Base-by-base conservation (phyloP, 30 jellyfish, hydroid and myxozoan species). In the Phacellophora camtschatica region DNA sequence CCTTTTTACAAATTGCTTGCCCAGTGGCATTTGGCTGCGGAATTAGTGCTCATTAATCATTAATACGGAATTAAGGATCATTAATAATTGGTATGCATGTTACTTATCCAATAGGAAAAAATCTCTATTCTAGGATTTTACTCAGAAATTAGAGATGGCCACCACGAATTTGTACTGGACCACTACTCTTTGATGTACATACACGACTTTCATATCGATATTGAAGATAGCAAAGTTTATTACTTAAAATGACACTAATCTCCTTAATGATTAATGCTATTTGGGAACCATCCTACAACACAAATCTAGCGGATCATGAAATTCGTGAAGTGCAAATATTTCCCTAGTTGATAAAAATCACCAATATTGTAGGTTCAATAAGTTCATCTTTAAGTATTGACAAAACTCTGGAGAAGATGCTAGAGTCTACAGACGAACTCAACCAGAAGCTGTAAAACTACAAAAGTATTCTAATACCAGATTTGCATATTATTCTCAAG, bases 401-500 rank as follows among this genome's bases (percentile, higher is more conserved):
- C 30, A 49, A 70, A 46, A 55, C 71, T 24, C 84, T 70, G 20
- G 84, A 70, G 84, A 70, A 70, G 55, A 42, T 70, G 70, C 56
- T 70, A 20, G 71, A 70, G 71, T 43, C 84, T 70, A 71, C 84
- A 42, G 71, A 45, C 25, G 84, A 70, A 31, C 43, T 42, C 18
- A 45, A 70, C 55, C 84, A 70, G 71, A 67, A 27, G 71, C 84
- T 70, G 19, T 70, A 70, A 45, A 70, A 31, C 71, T 70, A 19
- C 84, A 70, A 23, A 53, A 53, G 36, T 70, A 42, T 70, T 70
- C 84, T 42, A 23, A 70, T 42, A 70, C 71, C 55, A 43, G 84
- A 55, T 70, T 70, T 70, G 84, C 71, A 43, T 71, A 70, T 31
- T 70, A 70, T 71, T 70, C 71, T 34, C 85, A 72, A 30, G 72